Percentiles rank a stretch among this genome's conserved stretches.
These are phyloP conservation scores for Cataglyphis rosenhaueri DNA, from an alignment of 2,888 invertebrate species.

Conservation along the genomic window DNA sequence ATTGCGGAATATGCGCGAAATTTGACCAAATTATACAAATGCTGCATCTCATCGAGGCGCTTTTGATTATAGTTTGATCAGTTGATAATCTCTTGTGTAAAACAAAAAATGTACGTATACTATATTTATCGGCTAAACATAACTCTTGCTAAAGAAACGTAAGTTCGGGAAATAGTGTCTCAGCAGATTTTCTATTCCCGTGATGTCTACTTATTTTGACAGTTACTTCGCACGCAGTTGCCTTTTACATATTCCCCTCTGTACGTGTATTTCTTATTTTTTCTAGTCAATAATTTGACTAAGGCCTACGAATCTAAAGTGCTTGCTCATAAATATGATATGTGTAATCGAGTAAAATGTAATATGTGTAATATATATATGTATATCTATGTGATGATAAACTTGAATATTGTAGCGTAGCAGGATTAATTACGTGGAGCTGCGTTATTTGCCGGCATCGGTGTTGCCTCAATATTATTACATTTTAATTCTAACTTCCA, in stretches of 20 bases:
- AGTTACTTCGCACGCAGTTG: slow-evolving; percentile 26
- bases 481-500: slow-evolving; percentile 9
- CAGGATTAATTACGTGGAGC: slow-evolving; percentile 56
- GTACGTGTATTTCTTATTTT: slow-evolving; percentile 37
- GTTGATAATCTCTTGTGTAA: slow-evolving; percentile 66
- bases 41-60: slow-evolving; percentile 12
- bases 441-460: slow-evolving; percentile 27
- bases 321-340: slow-evolving; percentile 78
- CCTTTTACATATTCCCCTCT: slow-evolving; percentile 13
- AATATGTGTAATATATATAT: slow-evolving; percentile 29
- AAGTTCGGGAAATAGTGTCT: slow-evolving; percentile 49
- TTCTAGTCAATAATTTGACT: slow-evolving; percentile 66
- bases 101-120: slow-evolving; percentile 49
- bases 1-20: slow-evolving; percentile 45
- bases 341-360: slow-evolving; percentile 76
- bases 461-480: slow-evolving; percentile 1
- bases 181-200: slow-evolving; percentile 43
- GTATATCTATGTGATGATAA: slow-evolving; percentile 65
- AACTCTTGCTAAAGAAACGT: slow-evolving; percentile 45
- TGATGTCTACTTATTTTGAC: slow-evolving; percentile 30
- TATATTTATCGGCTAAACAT: slow-evolving; percentile 38
- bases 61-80: slow-evolving; percentile 44
- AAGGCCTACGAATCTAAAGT: slow-evolving; percentile 72
- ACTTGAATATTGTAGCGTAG: slow-evolving; percentile 63
- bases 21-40: slow-evolving; percentile 32